Conservation (phyloP, 2,113 vertebrate genomes). For the Podarcis raffonei region DNA sequence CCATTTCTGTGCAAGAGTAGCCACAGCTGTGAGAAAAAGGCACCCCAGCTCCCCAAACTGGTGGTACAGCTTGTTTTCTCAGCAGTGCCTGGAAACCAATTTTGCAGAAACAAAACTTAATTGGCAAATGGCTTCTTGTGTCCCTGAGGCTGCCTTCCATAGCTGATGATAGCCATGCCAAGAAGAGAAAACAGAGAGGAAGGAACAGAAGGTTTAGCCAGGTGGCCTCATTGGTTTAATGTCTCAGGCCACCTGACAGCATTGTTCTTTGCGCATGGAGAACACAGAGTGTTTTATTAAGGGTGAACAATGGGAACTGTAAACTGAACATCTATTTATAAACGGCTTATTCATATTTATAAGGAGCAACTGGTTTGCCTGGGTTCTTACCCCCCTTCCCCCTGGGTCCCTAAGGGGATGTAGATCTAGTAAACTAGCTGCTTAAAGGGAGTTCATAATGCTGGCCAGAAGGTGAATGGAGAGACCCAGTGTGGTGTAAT, state of each 20-base stretch:
- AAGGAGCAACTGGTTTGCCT: not conserved
- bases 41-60: not conserved
- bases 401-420: not conserved
- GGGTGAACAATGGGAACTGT: not conserved
- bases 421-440: not conserved
- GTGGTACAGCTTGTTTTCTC: not conserved
- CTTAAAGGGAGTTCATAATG: not conserved
- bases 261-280: not conserved
- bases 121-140: not conserved
- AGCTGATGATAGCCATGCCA: not conserved
- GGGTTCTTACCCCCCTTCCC: not conserved
- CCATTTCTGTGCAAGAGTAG: no score
- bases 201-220: not conserved
- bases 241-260: rapidly evolving
- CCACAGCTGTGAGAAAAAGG: not conserved
- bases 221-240: not conserved
- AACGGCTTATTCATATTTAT: not conserved
- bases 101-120: not conserved
- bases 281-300: not conserved
- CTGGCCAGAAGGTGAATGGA: not conserved
- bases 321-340: constrained; percentile 19
- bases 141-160: not conserved
- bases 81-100: not conserved
- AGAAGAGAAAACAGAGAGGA: not conserved
- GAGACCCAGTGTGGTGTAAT: no score